Evolutionary conservation across 2,888 invertebrate genomes (phyloP).

Genomic region (Lathronympha strigana): DNA sequence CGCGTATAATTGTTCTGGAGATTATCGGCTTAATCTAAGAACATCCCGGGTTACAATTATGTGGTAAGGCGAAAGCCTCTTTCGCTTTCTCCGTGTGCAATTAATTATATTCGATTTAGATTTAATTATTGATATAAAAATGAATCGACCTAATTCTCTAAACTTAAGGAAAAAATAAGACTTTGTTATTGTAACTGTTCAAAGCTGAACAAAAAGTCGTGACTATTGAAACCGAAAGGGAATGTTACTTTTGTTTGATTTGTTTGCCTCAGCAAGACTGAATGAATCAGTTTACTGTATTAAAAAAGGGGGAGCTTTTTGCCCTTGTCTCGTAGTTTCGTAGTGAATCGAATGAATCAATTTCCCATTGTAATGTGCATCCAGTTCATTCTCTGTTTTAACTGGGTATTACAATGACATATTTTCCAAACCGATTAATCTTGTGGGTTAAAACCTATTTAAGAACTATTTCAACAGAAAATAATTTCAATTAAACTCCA

Average conservation of each 20-base stretch:
- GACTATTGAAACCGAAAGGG: slow-evolving; percentile 25
- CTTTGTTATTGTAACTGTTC: slow-evolving; percentile 2
- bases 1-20: slow-evolving; percentile 18
- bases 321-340: neutral
- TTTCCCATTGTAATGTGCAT: neutral
- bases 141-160: slow-evolving; percentile 6
- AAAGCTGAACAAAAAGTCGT: slow-evolving; percentile 4
- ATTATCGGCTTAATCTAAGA: slow-evolving; percentile 13
- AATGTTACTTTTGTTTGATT: slow-evolving; percentile 13
- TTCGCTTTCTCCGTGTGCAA: neutral
- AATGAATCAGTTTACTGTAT: neutral
- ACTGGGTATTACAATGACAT: no score
- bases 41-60: slow-evolving; percentile 6
- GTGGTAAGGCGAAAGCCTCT: slow-evolving; percentile 1
- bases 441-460: no score
- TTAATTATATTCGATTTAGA: neutral
- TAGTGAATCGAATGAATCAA: neutral
- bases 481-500: no score
- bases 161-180: neutral
- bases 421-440: no score
- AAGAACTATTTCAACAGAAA: no score
- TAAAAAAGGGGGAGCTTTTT: neutral
- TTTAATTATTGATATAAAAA: slow-evolving; percentile 1
- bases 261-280: neutral
- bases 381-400: neutral